Conservation (phyloP, 1,140 invertebrate species). For the Melitaea cinxia region DNA sequence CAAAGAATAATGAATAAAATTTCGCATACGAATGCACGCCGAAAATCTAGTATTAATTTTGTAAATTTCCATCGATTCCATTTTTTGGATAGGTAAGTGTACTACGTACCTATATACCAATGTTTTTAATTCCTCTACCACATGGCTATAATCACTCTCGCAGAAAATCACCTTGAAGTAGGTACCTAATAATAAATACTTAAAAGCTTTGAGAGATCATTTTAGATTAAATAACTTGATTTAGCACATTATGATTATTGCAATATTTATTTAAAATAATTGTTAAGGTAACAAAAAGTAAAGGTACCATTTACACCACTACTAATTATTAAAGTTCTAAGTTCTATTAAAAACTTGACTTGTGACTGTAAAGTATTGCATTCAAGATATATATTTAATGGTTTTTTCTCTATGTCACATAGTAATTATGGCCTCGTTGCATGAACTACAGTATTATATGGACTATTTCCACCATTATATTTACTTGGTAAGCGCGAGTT, state of each 20-base stretch:
- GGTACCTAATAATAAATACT: too few species aligned
- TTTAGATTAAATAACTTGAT: too few species aligned
- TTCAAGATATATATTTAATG: not conserved
- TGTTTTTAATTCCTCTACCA: not conserved
- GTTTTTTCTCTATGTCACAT: not conserved
- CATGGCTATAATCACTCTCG: too few species aligned
- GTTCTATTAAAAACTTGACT: too few species aligned
- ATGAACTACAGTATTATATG: not conserved
- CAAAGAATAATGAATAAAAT: conserved; percentile 44
- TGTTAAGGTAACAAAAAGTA: too few species aligned
- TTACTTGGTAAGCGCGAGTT: not conserved
- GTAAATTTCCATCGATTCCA: conserved; percentile 57
- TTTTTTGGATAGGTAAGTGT: conserved; percentile 59
- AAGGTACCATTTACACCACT: too few species aligned
- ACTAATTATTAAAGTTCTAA: too few species aligned
- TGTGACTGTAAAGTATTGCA: not conserved
- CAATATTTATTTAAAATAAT: too few species aligned
- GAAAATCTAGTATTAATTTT: conserved; percentile 63
- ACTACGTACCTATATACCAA: not conserved
- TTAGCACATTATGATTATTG: too few species aligned
- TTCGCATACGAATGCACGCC: conserved; percentile 31
- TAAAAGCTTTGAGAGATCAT: too few species aligned
- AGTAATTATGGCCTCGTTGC: not conserved
- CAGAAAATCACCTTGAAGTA: too few species aligned
- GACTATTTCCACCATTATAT: not conserved